phyloP scores from a whole-genome alignment of 2,113 vertebrate genomes.

The Mirza zaza region DNA sequence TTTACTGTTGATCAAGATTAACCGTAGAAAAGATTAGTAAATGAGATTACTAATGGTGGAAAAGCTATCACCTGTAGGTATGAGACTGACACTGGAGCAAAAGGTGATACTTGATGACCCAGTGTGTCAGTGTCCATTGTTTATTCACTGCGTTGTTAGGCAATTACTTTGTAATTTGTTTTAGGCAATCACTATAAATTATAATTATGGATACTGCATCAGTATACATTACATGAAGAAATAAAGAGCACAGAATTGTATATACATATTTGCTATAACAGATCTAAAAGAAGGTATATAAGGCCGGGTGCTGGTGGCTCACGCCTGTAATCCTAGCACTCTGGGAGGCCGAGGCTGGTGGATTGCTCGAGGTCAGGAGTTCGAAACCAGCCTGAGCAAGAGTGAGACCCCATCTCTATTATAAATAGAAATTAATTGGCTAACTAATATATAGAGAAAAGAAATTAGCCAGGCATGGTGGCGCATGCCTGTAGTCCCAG shows the following conservation, averaged over 20 bases:
- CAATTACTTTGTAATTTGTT: conserved; percentile 13
- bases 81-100: conserved; percentile 7
- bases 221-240: neutral
- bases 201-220: neutral
- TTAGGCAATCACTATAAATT: conserved; percentile 47
- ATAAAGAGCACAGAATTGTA: neutral
- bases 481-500: no score
- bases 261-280: neutral
- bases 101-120: neutral
- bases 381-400: no score
- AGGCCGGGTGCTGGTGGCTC: no score
- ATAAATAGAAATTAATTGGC: no score
- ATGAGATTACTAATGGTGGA: conserved; percentile 14
- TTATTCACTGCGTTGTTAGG: neutral
- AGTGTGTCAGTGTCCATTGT: neutral
- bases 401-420: no score
- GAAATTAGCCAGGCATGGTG: no score
- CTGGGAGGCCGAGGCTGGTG: no score
- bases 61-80: neutral
- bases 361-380: no score
- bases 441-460: no score
- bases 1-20: conserved; percentile 52
- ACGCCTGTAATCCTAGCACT: no score
- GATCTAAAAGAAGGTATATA: neutral
- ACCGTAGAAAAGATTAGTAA: conserved; percentile 47